Base-by-base conservation (phyloP, 2,113 vertebrate genomes). In the Cyanoderma ruficeps region DNA sequence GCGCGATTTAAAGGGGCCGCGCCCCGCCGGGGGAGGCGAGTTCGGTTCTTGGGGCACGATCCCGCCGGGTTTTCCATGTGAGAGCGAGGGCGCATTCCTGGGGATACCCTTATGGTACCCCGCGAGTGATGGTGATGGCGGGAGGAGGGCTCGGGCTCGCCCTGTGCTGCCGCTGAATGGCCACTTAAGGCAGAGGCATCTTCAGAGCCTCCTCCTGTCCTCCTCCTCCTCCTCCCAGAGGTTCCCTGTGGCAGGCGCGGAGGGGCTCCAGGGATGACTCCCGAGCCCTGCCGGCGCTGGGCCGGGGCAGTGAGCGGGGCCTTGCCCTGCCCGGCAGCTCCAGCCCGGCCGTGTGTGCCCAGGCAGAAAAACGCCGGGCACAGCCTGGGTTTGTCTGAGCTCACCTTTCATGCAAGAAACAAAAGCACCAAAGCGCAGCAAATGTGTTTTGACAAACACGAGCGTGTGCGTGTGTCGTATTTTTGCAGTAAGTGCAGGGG, bases 1-100 rank as follows among this genome's bases (percentile, higher is more conserved):
- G 69, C 47, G 37, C 55, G 11, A 2, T 3, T 97, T 97, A 98
- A 98, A 97, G 96, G 52, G 89, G 31, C 96, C 90, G 81, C 16
- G 78, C 22, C 42, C 11, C 3, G 10, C 8, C 1, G 13, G 11
- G 6, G 3, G 0, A 1, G 46, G 23, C 10, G 2, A 0, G 35
- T 5, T 47, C 42, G 10, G 16, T 5, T 9, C 16, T 7, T 17
- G 3, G 6, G 5, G 17, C 35, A 1, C 24, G 5, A 41, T 8
- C 16, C 24, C 22, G n/a, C 28, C 1, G 41, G 30, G 41, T 14
- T 44, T 20, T 7, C 28, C 41, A 0, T 5, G 24, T 15, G 10
- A 12, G 13, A 11, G 8, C 19, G 3, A 5, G 25, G 24, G 57
- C 20, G 25, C 41, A 2, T 21, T 25, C 11, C 49, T 4, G 50